Evolutionary conservation across 2,888 invertebrate species (phyloP).

Genomic region (Escarpia spicata): DNA sequence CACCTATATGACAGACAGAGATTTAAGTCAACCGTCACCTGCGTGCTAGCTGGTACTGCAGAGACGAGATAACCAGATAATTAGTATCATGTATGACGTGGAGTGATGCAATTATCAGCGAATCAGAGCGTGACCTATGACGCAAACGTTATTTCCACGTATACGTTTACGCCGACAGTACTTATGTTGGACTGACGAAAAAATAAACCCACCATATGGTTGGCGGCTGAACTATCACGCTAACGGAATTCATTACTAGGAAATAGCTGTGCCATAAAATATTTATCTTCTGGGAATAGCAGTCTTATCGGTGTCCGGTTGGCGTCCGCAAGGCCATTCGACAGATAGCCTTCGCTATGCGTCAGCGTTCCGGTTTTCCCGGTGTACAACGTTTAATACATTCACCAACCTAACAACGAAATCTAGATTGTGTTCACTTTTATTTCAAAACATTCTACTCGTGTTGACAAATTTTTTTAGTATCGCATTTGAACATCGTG

Average conservation of each 20-base stretch:
- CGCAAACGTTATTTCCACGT: neutral
- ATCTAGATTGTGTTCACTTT: too few relatives aligned
- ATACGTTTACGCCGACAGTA: neutral
- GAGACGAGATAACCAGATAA: neutral
- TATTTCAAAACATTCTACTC: too few relatives aligned
- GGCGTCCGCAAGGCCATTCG: neutral
- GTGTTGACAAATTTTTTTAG: too few relatives aligned
- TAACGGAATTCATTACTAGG: slow-evolving; percentile 5
- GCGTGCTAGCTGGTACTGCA: neutral
- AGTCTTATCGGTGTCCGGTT: neutral
- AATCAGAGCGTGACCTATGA: neutral
- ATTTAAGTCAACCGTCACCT: neutral
- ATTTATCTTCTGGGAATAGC: neutral
- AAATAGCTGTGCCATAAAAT: neutral
- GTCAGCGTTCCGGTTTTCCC: neutral
- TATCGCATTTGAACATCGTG: too few relatives aligned
- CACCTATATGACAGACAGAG: neutral
- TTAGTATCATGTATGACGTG: neutral
- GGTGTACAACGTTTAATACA: neutral
- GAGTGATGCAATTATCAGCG: neutral
- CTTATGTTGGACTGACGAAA: neutral
- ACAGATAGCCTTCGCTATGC: neutral
- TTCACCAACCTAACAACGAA: too few relatives aligned
- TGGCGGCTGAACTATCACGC: neutral
- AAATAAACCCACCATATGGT: slow-evolving; percentile 13